Conservation (phyloP, 2,113 vertebrate species). For the cattle (Bos taurus) region DNA sequence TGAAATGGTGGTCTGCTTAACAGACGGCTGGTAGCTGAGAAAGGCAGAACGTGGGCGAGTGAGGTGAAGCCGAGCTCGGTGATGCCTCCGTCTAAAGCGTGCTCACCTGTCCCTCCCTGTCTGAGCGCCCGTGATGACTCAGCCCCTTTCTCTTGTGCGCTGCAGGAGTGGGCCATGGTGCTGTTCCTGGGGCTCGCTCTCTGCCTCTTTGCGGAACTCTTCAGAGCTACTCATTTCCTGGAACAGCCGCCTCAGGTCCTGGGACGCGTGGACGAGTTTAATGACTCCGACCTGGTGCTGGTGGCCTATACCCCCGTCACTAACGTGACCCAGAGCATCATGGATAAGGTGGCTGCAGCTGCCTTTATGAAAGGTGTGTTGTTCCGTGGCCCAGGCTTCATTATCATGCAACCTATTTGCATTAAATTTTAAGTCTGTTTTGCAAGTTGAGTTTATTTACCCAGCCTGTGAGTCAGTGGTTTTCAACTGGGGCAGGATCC, state of each 20-base stretch:
- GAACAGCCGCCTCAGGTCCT: conserved; percentile 45
- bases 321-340: conserved; percentile 81
- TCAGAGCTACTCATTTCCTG: accelerated
- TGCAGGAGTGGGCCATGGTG: conserved; percentile 82
- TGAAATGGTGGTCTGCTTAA: background rate
- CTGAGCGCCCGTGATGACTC: background rate
- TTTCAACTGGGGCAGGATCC: background rate
- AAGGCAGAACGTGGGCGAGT: too few relatives aligned
- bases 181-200: conserved; percentile 72
- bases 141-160: background rate
- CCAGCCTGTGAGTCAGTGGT: background rate
- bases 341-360: conserved; percentile 83
- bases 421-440: background rate
- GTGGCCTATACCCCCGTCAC: conserved; percentile 83
- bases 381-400: background rate
- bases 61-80: background rate
- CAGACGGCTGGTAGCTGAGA: background rate
- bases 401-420: background rate
- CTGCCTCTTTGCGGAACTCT: accelerated
- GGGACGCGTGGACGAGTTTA: conserved; percentile 59
- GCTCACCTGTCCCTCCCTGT: too few relatives aligned
- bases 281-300: background rate
- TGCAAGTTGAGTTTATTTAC: background rate
- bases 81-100: background rate
- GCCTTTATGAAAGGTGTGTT: conserved; percentile 51